Evolutionary conservation across 1,140 invertebrate genomes (phyloP).

Genomic region (Colletes gigas): DNA sequence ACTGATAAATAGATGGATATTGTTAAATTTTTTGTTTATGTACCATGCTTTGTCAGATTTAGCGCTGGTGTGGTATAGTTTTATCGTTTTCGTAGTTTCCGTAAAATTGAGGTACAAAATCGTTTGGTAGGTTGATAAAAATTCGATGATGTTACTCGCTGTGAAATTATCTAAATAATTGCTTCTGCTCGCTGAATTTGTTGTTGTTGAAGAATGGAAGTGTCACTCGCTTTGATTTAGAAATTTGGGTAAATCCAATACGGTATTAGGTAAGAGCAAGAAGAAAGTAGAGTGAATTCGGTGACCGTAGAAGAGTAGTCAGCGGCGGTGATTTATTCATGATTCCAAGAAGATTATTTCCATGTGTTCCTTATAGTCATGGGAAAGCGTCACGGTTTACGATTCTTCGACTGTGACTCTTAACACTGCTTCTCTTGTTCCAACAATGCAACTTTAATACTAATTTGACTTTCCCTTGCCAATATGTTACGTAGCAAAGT

Average conservation of each 20-base stretch:
- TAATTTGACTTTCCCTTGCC: background rate
- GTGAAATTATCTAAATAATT: background rate
- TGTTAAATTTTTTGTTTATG: too few species aligned
- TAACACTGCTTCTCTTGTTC: background rate
- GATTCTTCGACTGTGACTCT: background rate
- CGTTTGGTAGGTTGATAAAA: too few species aligned
- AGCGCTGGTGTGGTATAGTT: too few species aligned
- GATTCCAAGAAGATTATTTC: slow-evolving; percentile 39
- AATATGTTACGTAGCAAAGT: too few species aligned
- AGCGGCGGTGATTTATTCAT: slow-evolving; percentile 47
- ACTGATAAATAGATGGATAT: too few species aligned
- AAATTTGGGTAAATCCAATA: background rate
- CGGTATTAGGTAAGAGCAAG: background rate
- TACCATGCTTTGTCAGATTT: too few species aligned
- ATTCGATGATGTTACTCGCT: background rate
- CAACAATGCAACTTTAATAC: background rate
- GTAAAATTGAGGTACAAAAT: too few species aligned
- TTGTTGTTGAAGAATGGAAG: background rate
- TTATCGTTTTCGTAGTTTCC: too few species aligned
- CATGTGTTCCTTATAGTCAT: background rate
- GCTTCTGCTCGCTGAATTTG: background rate
- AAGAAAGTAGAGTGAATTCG: background rate
- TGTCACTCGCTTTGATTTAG: too few species aligned
- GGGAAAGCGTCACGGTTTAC: slow-evolving; percentile 12
- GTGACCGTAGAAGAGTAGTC: background rate